Evolutionary conservation across 2,888 invertebrate genomes (phyloP).

Genomic region (Campoplex nolae): DNA sequence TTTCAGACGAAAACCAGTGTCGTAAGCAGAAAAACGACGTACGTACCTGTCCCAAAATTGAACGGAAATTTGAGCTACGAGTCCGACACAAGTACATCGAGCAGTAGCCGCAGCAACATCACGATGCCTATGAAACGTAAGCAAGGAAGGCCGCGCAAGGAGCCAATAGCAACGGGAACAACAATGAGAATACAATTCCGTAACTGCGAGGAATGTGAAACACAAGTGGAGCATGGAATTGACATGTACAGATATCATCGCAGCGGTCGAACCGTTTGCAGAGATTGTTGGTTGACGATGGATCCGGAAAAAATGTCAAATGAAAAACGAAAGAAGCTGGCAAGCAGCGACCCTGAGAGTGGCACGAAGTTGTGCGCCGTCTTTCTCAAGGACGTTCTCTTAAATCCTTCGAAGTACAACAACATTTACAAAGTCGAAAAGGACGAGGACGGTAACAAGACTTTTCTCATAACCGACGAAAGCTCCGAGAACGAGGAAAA

Average conservation of each 20-base stretch:
- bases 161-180: conserved; percentile 8
- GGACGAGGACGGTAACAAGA: conserved; percentile 71
- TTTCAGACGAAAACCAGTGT: conserved; percentile 78
- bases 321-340: conserved; percentile 60
- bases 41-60: conserved; percentile 66
- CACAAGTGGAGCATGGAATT: conserved; percentile 68
- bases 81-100: conserved; percentile 73
- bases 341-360: conserved; percentile 31
- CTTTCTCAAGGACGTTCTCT: conserved; percentile 78
- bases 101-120: conserved; percentile 9
- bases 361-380: conserved; percentile 78
- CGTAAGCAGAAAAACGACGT: conserved; percentile 74
- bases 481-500: conserved; percentile 69
- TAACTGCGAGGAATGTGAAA: conserved; percentile 76
- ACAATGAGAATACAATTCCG: conserved; percentile 34
- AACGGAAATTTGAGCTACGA: conserved; percentile 69
- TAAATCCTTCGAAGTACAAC: conserved; percentile 60
- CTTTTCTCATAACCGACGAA: conserved; percentile 72
- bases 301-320: conserved; percentile 70
- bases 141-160: conserved; percentile 11
- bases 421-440: conserved; percentile 72
- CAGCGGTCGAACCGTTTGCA: conserved; percentile 79
- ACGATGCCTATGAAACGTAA: conserved; percentile 27
- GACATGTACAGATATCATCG: conserved; percentile 78
- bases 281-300: conserved; percentile 77